These are phyloP conservation scores for Sclerurus mexicanus DNA, from an alignment of 2,113 vertebrate genomes.

Conservation along the genomic window DNA sequence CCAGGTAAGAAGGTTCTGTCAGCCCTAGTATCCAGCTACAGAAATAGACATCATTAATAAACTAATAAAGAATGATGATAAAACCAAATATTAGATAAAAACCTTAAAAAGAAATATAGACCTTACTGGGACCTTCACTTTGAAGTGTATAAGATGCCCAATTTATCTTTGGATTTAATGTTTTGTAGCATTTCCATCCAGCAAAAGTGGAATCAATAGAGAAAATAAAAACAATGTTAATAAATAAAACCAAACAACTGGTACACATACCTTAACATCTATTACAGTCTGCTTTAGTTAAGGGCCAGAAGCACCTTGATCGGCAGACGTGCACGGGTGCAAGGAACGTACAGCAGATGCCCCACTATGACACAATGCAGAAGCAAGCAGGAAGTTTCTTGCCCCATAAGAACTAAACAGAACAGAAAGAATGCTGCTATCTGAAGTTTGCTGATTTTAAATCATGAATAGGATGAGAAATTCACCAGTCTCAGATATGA, in stretches of 20 bases:
- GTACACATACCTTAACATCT: background rate
- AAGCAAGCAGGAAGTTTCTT: background rate
- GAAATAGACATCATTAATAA: background rate
- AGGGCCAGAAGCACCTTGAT: background rate
- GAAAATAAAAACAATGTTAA: background rate
- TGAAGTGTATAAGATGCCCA: background rate
- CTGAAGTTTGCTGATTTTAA: background rate
- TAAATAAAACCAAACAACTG: background rate
- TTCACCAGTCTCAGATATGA: background rate
- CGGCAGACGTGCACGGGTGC: background rate
- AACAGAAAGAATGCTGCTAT: background rate
- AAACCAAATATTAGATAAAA: background rate
- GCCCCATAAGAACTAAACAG: background rate
- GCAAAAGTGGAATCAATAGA: background rate
- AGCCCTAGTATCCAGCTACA: background rate
- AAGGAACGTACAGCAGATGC: background rate
- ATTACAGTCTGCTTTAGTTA: background rate
- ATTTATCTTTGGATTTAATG: background rate
- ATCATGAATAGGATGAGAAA: background rate
- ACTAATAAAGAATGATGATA: background rate
- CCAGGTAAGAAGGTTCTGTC: background rate
- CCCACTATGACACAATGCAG: background rate
- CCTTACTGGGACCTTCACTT: background rate
- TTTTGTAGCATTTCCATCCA: background rate
- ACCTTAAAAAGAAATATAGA: background rate